phyloP scores from a whole-genome alignment of 1,140 invertebrate species.

The Panagrolaimus sp. region DNA sequence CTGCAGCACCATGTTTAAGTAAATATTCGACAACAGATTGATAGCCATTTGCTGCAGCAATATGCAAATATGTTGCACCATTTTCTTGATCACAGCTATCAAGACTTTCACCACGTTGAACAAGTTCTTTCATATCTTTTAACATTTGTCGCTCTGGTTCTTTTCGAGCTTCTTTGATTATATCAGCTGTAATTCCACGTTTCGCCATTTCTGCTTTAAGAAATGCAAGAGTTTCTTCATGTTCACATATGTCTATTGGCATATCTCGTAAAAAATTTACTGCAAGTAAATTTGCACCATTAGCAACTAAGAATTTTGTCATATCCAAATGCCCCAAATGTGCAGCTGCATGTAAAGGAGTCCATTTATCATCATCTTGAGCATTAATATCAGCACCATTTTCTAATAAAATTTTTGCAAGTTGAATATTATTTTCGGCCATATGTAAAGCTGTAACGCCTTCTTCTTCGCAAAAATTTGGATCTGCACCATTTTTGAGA shows the following conservation, averaged over 20 bases:
- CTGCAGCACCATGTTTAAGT: constrained; percentile 80
- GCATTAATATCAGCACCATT: constrained; percentile 94
- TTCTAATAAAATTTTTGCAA: constrained; percentile 87
- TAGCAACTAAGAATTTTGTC: constrained; percentile 69
- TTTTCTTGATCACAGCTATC: constrained; percentile 71
- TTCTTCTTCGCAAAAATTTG: no score
- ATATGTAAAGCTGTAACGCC: no score
- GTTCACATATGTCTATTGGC: constrained; percentile 95
- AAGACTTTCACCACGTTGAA: constrained; percentile 70
- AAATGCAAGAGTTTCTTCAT: constrained; percentile 80
- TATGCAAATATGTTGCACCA: constrained; percentile 88
- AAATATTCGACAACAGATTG: constrained; percentile 92
- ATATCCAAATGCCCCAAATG: constrained; percentile 91
- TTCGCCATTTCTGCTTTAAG: constrained; percentile 98
- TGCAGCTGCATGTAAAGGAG: constrained; percentile 91
- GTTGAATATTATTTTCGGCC: constrained; percentile 94
- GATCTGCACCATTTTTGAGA: no score
- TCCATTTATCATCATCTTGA: constrained; percentile 91
- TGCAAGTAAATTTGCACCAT: constrained; percentile 84
- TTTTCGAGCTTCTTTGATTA: constrained; percentile 88
- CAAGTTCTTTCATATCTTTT: constrained; percentile 71
- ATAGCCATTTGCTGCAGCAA: constrained; percentile 94
- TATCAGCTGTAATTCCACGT: constrained; percentile 68
- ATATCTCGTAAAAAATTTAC: constrained; percentile 99
- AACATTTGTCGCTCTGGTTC: constrained; percentile 86